Base-by-base conservation (phyloP, 2,797 vertebrate genomes). In the Sylvia borin region DNA sequence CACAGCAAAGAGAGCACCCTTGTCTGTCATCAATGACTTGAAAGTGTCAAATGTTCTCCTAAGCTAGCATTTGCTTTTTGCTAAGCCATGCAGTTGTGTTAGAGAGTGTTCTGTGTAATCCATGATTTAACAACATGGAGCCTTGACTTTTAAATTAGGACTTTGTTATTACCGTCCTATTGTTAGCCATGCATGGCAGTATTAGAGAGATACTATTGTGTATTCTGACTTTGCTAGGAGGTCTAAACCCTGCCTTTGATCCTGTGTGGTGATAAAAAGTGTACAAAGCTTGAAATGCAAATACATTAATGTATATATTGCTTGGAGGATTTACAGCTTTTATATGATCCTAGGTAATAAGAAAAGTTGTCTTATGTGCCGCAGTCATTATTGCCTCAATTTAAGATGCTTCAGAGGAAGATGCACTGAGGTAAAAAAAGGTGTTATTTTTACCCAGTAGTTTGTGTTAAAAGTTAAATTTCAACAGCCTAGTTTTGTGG, bases 1-100 rank as follows among this genome's bases (percentile, higher is more conserved):
- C 24, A 34, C 31, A 65, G 53, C 61, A 85, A 83, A 92, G n/a
- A 55, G 38, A 88, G 29, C 4, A 8, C 58, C 19, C 12, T 61
- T 21, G 2, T 81, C 78, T 6, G 10, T 74, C 22, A 77, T 17
- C 38, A 88, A 51, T 22, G 25, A 68, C 57, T 62, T 55, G 25
- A 64, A 90, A 78, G 22, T 26, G 88, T 81, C 60, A 77, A n/a
- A 67, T 93, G 24, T 94, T 97, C 97, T 94, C 88, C 60, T 83
- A 93, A 94, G 75, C 21, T 88, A 75, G 81, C 81, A 81, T 38
- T 81, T 89, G n/a, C 21, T 84, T 88, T 85, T 74, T 61, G 74
- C 80, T 90, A 61, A 83, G 58, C 64, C 78, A 66, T n/a, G n/a
- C 38, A 32, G 45, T 62, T 75, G 48, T 95, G 81, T 95, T 91